These are phyloP conservation scores for Seriola rivoliana DNA, from an alignment of 2,113 vertebrate genomes.

Conservation along the genomic window DNA sequence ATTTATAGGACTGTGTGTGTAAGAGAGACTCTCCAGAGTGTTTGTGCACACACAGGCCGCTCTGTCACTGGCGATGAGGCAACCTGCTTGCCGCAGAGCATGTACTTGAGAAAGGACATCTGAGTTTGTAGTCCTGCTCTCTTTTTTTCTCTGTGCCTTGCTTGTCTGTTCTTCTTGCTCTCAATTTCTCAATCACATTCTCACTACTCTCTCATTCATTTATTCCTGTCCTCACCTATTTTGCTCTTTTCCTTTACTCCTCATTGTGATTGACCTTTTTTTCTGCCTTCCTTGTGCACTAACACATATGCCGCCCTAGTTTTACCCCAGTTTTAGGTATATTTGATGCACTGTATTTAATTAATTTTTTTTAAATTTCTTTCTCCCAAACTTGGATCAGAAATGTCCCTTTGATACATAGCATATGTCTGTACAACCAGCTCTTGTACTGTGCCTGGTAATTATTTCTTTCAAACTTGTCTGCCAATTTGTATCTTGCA, in stretches of 20 bases:
- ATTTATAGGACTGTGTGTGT: slow-evolving; percentile 57
- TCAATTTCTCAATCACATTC: slow-evolving; percentile 52
- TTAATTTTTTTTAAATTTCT: slow-evolving; percentile 4
- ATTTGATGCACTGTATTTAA: slow-evolving; percentile 34
- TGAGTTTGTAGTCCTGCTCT: slow-evolving; percentile 67
- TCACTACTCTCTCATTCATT: slow-evolving; percentile 18
- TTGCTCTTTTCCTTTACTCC: slow-evolving; percentile 24
- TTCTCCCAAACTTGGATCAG: slow-evolving; percentile 24
- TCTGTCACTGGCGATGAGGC: slow-evolving; percentile 55
- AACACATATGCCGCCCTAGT: not conserved
- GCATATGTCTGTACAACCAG: slow-evolving; percentile 63
- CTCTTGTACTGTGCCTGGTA: slow-evolving; percentile 49
- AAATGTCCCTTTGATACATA: slow-evolving; percentile 53
- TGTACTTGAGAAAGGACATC: slow-evolving; percentile 81
- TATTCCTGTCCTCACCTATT: not conserved
- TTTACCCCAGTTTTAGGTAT: slow-evolving; percentile 22
- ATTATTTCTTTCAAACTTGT: slow-evolving; percentile 60
- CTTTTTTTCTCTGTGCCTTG: slow-evolving; percentile 15
- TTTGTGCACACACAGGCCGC: slow-evolving; percentile 45
- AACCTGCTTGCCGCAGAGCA: slow-evolving; percentile 66
- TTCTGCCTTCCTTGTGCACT: not conserved
- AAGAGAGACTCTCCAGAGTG: slow-evolving; percentile 55
- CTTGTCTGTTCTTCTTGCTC: slow-evolving; percentile 26
- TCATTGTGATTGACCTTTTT: slow-evolving; percentile 30
- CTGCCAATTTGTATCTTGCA: slow-evolving; percentile 61